Evolutionary conservation across 2,888 invertebrate species (phyloP), one percentile per base, ranked within the genome.

Genomic region (Chaitophorus viminalis): DNA sequence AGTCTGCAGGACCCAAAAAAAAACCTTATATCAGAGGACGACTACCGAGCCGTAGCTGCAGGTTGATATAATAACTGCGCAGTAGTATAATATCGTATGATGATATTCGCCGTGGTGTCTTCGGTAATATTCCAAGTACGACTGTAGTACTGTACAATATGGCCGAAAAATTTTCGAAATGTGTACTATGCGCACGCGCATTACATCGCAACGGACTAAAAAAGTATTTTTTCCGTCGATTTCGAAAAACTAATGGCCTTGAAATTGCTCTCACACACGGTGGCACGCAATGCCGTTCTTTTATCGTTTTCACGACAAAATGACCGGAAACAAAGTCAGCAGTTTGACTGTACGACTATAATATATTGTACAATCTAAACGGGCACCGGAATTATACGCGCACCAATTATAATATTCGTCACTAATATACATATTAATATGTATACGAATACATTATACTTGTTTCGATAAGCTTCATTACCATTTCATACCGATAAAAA

Each of bases 241-340:
- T 68, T 68, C 46, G 46, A 25, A 68, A 76, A 39, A 46, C 65
- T 76, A 84, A 84, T 68, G 46, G 76, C 65, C 84, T 76, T 52
- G 77, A 68, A 77, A 77, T 65, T 52, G 46, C 31, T 39, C 0
- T 11, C 33, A 17, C 74, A 46, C 21, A n/a, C 74, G 25, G 14
- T 8, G 3, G 54, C 21, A 54, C 18, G 39, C 39, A 39, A 39
- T 46, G 60, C 65, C 65, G 31, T 77, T 77, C 85, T 77, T 85
- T 85, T 77, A 85, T 70, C 85, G 77, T 77, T 70, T 77, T 52
- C 52, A 21, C 33, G 14, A n/a, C 72, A 54, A 86, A 86, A 86
- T 72, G 70, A 86, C 78, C 86, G 86, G 86, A 86, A 86, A 86
- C 78, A 25, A 79, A 54, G 78, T 70, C 52, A 17, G 25, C 76